Conservation (phyloP, 30 jellyfish, hydroid and myxozoan species). For the Hydra vulgaris region DNA sequence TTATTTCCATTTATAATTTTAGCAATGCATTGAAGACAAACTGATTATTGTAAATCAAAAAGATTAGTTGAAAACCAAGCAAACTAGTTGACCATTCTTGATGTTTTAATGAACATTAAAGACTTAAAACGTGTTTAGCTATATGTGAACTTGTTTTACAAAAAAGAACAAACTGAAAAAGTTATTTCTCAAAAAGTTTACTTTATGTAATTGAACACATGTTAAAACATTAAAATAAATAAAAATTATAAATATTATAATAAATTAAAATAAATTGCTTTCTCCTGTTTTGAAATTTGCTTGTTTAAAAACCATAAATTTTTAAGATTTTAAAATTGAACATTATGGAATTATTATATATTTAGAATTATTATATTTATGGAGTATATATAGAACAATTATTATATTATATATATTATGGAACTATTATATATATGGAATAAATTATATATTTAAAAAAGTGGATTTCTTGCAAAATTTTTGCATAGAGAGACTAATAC, state of each 20-base stretch:
- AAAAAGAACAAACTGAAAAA: slow-evolving; percentile 21
- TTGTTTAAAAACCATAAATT: background rate
- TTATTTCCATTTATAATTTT: background rate
- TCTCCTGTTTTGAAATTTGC: slow-evolving; percentile 9
- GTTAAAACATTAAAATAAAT: slow-evolving; percentile 35
- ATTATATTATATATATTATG: too few relatives aligned
- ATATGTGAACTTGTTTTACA: slow-evolving; percentile 41
- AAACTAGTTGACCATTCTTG: slow-evolving; percentile 22
- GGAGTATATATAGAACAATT: too few relatives aligned
- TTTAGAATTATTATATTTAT: too few relatives aligned
- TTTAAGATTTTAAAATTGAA: too few relatives aligned
- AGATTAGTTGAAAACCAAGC: slow-evolving; percentile 27
- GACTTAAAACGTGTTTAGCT: slow-evolving; percentile 39
- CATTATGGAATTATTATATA: too few relatives aligned
- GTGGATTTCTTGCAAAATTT: too few relatives aligned
- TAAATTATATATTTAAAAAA: too few relatives aligned
- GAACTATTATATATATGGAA: too few relatives aligned
- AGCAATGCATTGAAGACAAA: slow-evolving; percentile 59
- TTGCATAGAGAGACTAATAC: too few relatives aligned
- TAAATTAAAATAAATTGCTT: too few relatives aligned
- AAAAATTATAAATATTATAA: too few relatives aligned
- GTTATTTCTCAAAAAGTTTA: background rate
- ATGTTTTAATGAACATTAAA: background rate
- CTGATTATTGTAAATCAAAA: too few relatives aligned
- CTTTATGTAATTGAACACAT: slow-evolving; percentile 35